Base-by-base conservation (phyloP, 92 coral and sea anemone species). In the Isaurus tuberculatus region DNA sequence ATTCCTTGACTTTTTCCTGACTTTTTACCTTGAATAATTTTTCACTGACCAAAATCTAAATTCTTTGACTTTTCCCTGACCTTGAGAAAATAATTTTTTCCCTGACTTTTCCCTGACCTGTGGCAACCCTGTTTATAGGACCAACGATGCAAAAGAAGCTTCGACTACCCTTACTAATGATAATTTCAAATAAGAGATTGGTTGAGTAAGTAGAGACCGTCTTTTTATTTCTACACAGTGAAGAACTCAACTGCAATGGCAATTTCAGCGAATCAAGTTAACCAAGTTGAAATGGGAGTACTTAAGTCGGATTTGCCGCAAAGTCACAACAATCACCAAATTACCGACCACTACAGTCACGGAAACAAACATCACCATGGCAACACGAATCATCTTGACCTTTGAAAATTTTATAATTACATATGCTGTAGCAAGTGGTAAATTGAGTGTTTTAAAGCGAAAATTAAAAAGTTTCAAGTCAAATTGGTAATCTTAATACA, bases 211-310 rank as follows among this genome's bases (percentile, higher is more conserved):
- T n/a, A n/a, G n/a, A n/a, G n/a, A 26, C 19, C 7, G 8, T 22
- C 40, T 55, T 55, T 9, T 40, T 75, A 28, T 53, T 37, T 55
- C 23, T 33, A 27, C 36, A 73, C 64, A 75, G 81, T 55, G 4
- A 16, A 19, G 30, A 75, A 75, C 31, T 75, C 81, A 19, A 75
- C 81, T 32, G 81, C 66, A 57, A 30, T 44, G 46, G 49, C 66
- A 1, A 55, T 75, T 19, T 5, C n/a, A 8, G 15, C 3, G 68
- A 44, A 25, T 4, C 67, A 48, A 34, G 66, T 65, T 19, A 31
- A 32, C 40, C 2, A 13, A 17, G 8, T 43, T 2, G 68, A 48
- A 51, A 17, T 25, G 11, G 81, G 53, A 28, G 31, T 30, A 1
- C 5, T 55, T n/a, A 75, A 75, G 61, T 75, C 81, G 13, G 19